A percentile compares a stretch with the other conserved stretches of the same genome.
Evolutionary conservation across 2,797 vertebrate genomes (phyloP).

Genomic region (Prunella strophiata): DNA sequence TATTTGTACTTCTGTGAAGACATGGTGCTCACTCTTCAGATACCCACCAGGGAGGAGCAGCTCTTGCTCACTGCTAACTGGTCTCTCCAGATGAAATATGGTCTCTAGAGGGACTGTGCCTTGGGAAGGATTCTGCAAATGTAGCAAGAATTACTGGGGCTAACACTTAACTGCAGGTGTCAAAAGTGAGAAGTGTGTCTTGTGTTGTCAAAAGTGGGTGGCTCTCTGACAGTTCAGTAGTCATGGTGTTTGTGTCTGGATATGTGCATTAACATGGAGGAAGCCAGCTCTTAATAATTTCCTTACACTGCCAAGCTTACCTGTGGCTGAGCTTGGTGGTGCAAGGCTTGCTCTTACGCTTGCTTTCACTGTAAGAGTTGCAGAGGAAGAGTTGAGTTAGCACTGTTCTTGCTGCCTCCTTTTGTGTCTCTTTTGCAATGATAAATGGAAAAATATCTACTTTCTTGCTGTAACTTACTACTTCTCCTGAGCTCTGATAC

Average conservation of each 20-base stretch:
- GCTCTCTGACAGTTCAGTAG: background rate
- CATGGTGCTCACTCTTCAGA: background rate
- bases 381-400: background rate
- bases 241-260: fast-evolving
- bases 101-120: fast-evolving
- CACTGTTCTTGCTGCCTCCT: background rate
- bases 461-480: background rate
- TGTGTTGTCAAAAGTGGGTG: background rate
- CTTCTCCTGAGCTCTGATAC: background rate
- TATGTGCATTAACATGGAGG: background rate
- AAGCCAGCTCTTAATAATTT: background rate
- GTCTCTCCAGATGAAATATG: background rate
- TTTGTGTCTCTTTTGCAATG: background rate
- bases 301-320: background rate
- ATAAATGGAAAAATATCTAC: background rate
- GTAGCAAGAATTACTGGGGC: background rate
- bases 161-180: background rate
- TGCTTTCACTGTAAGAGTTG: background rate
- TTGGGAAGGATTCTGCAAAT: background rate
- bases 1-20: background rate
- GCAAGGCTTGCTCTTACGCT: background rate
- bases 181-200: background rate
- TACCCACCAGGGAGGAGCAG: background rate
- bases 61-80: background rate
- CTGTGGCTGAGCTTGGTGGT: background rate